phyloP scores from a whole-genome alignment of 2,797 vertebrate species.

The Chiloscyllium punctatum region DNA sequence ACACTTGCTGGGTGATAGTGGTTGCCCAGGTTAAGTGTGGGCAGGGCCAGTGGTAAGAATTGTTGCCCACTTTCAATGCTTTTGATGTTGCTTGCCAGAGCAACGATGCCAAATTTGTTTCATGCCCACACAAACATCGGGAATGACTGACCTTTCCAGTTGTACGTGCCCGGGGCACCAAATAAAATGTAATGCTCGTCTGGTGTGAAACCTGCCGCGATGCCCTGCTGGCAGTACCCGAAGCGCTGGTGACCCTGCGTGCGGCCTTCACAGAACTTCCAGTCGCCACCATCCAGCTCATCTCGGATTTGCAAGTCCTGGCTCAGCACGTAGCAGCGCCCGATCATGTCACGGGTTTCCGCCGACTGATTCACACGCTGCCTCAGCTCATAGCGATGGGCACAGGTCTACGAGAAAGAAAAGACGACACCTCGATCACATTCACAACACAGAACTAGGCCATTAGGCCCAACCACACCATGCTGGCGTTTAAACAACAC shows the following conservation, averaged over 20 bases:
- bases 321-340: constrained; percentile 87
- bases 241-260: constrained; percentile 87
- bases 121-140: not conserved
- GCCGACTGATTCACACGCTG: constrained; percentile 73
- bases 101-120: not conserved
- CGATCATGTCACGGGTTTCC: constrained; percentile 84
- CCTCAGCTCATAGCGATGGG: constrained; percentile 82
- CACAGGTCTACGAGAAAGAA: constrained; percentile 67
- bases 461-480: not conserved
- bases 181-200: constrained; percentile 85
- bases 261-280: constrained; percentile 91
- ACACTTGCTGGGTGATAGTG: not conserved
- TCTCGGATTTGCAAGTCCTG: constrained; percentile 77
- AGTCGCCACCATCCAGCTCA: constrained; percentile 84
- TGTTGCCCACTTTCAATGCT: not conserved
- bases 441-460: not conserved
- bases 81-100: not conserved
- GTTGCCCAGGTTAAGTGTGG: not conserved
- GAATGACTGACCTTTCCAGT: constrained; percentile 86
- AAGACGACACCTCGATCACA: no score
- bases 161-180: constrained; percentile 88
- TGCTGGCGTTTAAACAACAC: not conserved
- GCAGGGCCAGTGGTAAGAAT: not conserved
- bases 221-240: constrained; percentile 90
- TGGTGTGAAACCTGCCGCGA: constrained; percentile 81